Percentiles rank a stretch among this genome's conserved stretches.
Evolutionary conservation across 2,797 vertebrate species (phyloP).

Genomic region (Sebastiscus albofasciatus): DNA sequence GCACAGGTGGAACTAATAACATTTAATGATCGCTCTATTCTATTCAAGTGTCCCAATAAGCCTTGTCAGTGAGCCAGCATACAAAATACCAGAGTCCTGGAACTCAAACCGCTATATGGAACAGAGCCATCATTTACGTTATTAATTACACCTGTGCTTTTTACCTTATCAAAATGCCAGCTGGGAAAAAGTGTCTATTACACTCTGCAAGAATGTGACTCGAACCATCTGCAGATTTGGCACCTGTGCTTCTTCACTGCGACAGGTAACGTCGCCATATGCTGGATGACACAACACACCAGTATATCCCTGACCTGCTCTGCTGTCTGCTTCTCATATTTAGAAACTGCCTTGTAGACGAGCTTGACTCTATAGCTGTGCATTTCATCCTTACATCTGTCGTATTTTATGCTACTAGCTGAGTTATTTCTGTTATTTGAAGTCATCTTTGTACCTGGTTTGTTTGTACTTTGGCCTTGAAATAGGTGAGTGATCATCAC

Average conservation of each 20-base stretch:
- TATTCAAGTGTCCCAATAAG: neutral
- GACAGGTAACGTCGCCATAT: slow-evolving; percentile 28
- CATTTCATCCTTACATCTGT: slow-evolving; percentile 19
- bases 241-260: slow-evolving; percentile 7
- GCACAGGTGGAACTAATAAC: slow-evolving; percentile 23
- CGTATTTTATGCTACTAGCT: neutral
- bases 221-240: slow-evolving; percentile 16
- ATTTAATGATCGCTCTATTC: slow-evolving; percentile 20
- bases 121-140: slow-evolving; percentile 1
- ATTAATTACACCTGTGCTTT: slow-evolving; percentile 10
- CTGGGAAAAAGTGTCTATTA: slow-evolving; percentile 3
- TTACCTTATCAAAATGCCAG: slow-evolving; percentile 5
- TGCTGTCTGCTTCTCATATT: slow-evolving; percentile 8
- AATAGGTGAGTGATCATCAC: neutral
- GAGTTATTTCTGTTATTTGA: neutral
- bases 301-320: slow-evolving; percentile 17
- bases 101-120: slow-evolving; percentile 9
- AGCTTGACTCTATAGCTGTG: neutral
- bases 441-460: neutral
- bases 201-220: neutral
- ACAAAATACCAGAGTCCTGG: neutral
- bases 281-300: slow-evolving; percentile 13
- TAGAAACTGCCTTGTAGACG: neutral
- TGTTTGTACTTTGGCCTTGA: slow-evolving; percentile 8
- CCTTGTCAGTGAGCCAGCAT: neutral